Evolutionary conservation across 2,113 vertebrate species (phyloP).

Genomic region (Microtus pennsylvanicus): DNA sequence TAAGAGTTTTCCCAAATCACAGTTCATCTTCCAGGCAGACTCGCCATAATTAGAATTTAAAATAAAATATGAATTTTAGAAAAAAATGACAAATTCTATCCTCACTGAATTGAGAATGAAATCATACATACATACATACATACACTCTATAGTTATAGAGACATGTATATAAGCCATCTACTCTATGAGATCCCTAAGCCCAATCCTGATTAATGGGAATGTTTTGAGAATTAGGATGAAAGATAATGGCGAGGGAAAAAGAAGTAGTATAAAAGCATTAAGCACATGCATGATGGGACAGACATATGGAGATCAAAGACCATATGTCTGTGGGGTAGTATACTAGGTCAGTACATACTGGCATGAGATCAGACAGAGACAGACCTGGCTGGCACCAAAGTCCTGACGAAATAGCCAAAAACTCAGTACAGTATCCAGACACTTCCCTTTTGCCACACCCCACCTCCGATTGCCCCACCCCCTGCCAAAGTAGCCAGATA

Average conservation of each 20-base stretch:
- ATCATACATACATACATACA: neutral
- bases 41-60: neutral
- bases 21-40: neutral
- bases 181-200: neutral
- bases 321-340: neutral
- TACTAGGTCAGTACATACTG: neutral
- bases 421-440: neutral
- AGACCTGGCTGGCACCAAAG: neutral
- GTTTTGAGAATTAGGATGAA: neutral
- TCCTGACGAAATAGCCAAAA: constrained; percentile 1
- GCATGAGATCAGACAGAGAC: neutral
- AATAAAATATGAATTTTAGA: neutral
- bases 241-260: neutral
- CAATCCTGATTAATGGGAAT: neutral
- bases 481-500: constrained; percentile 34
- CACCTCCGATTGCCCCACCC: neutral
- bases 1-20: constrained; percentile 30
- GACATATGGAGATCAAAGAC: neutral
- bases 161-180: neutral
- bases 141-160: neutral
- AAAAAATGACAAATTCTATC: neutral
- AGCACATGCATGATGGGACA: neutral
- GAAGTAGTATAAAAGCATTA: neutral
- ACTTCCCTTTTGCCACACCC: neutral
- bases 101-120: neutral